phyloP scores from a whole-genome alignment of 2,888 invertebrate species.

The Zelleria hepariella region DNA sequence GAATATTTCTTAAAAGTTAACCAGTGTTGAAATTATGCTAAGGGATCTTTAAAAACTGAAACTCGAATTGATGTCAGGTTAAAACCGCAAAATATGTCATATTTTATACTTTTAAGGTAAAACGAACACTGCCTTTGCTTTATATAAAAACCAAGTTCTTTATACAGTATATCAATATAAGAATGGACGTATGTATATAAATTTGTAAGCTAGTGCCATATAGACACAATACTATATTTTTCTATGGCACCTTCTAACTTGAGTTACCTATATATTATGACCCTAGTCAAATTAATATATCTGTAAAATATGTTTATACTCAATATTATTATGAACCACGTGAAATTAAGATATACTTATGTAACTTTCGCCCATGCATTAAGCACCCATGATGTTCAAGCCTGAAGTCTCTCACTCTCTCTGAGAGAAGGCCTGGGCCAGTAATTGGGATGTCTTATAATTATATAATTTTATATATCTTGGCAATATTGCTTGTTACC shows the following conservation, averaged over 20 bases:
- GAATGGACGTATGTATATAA: constrained; percentile 49
- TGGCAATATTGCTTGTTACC: background rate
- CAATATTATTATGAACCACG: background rate
- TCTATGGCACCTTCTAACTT: constrained; percentile 15
- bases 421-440: too few species aligned
- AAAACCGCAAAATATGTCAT: background rate
- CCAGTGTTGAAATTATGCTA: background rate
- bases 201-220: constrained; percentile 64
- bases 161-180: constrained; percentile 25
- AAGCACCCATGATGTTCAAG: too few species aligned
- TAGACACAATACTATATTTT: constrained; percentile 1
- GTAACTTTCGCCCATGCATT: too few species aligned
- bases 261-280: constrained; percentile 18
- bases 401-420: too few species aligned
- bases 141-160: constrained; percentile 22
- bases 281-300: constrained; percentile 14
- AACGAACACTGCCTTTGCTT: constrained; percentile 50
- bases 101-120: constrained; percentile 9
- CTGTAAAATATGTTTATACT: background rate
- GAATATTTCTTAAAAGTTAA: constrained; percentile 7
- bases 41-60: background rate
- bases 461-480: too few species aligned
- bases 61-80: background rate
- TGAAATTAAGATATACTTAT: background rate
- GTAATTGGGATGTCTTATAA: too few species aligned